Evolutionary conservation across 2,113 vertebrate species (phyloP).

Genomic region (Apodemus sylvaticus): DNA sequence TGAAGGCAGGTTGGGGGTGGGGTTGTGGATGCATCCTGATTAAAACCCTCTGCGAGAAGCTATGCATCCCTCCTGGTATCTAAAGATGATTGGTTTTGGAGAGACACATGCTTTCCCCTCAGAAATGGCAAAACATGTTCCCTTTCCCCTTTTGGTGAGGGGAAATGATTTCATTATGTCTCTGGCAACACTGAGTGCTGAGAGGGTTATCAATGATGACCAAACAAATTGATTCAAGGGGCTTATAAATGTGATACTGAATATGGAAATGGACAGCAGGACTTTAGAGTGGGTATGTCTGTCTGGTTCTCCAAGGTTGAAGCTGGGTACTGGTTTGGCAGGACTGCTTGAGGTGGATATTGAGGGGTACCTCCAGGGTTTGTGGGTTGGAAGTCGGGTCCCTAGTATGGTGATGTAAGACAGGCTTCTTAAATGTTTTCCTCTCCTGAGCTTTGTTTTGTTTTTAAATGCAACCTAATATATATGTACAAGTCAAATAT

Average conservation of each 20-base stretch:
- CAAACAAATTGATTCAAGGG: neutral
- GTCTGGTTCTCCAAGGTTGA: neutral
- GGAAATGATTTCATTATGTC: slow-evolving; percentile 81
- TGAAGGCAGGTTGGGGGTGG: slow-evolving; percentile 81
- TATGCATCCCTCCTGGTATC: slow-evolving; percentile 76
- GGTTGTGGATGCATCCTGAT: slow-evolving; percentile 80
- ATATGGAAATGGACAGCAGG: neutral
- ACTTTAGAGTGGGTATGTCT: neutral
- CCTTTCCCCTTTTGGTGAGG: slow-evolving; percentile 80
- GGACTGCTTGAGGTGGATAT: neutral
- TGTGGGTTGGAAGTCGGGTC: neutral
- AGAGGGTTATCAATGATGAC: slow-evolving; percentile 50
- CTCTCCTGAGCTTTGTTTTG: neutral
- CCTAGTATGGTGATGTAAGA: neutral
- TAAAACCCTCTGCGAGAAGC: slow-evolving; percentile 75
- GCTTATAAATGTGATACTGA: slow-evolving; percentile 23
- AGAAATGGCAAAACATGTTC: slow-evolving; percentile 84
- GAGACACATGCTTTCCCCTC: slow-evolving; percentile 81
- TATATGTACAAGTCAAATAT: neutral
- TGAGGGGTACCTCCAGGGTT: neutral
- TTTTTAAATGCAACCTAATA: neutral
- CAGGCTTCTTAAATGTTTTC: neutral
- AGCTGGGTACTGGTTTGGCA: neutral
- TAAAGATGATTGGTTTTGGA: slow-evolving; percentile 85
- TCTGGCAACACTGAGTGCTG: slow-evolving; percentile 50